Evolutionary conservation across 2,113 vertebrate genomes (phyloP).

Genomic region (Plecotus auritus): DNA sequence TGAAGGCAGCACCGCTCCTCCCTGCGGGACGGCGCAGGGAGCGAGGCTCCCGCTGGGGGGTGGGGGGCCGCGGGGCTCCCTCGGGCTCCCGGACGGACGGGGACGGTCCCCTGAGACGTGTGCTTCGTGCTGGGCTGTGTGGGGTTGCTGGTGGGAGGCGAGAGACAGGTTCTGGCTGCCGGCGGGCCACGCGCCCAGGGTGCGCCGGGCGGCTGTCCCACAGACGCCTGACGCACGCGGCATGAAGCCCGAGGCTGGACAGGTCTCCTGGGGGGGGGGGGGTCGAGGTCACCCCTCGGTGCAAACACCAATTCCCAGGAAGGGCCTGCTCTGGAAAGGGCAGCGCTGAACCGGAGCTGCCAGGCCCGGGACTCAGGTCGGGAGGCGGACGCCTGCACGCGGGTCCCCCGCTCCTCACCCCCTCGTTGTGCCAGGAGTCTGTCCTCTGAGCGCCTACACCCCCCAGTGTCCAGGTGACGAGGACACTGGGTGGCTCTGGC

Average conservation of each 20-base stretch:
- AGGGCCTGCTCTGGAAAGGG: neutral
- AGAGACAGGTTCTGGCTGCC: neutral
- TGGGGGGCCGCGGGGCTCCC: neutral
- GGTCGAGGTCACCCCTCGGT: neutral
- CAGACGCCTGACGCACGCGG: accelerated
- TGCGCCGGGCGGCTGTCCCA: neutral
- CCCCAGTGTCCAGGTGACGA: accelerated
- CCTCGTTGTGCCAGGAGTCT: accelerated
- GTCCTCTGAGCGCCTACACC: neutral
- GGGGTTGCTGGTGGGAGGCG: constrained; percentile 57
- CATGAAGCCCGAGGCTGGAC: neutral
- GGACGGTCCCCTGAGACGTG: constrained; percentile 48
- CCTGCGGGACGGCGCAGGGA: neutral
- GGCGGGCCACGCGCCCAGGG: neutral
- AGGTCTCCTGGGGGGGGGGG: neutral
- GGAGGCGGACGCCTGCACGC: accelerated
- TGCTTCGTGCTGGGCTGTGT: constrained; percentile 35
- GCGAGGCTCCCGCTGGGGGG: neutral
- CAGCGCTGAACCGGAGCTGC: no score
- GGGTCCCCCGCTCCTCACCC: accelerated
- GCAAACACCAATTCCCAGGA: neutral
- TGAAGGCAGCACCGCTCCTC: neutral
- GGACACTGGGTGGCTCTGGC: neutral
- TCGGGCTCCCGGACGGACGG: neutral
- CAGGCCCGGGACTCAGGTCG: neutral